Evolutionary conservation across 2,113 vertebrate genomes (phyloP), one percentile per base, ranked within the genome.

Genomic region (Rousettus leschenaultii): DNA sequence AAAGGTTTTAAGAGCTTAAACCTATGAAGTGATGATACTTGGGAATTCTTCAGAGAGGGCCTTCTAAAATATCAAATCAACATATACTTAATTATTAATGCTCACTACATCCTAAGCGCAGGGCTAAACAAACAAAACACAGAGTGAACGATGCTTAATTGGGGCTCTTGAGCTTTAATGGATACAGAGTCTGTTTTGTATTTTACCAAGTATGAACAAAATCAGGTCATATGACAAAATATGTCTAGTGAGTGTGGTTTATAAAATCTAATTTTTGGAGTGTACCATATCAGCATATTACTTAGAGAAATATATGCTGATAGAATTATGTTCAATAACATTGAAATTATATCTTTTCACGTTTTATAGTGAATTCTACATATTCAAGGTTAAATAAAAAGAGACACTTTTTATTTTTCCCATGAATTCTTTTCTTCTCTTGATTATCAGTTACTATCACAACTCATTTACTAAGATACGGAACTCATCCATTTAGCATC

Each of bases 261-360:
- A 88, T 87, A 75, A 90, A 96, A 88, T 38, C 57, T 28, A 84
- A 88, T 91, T 94, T 88, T 48, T 77, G 57, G 2, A 86, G 65
- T 6, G 6, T 51, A 84, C 5, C 13, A 6, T 59, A 59, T 88
- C 21, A 78, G 38, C 30, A 22, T 45, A 10, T 40, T 87, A 88
- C 35, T 92, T 8, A 75, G 38, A 80, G 22, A 89, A 91, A 79
- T 53, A 4, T n/a, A 48, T 65, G 14, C 21, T 75, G 59, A 89
- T 71, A 18, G 15, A 61, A 26, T 71, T 91, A 11, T 35, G 33
- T 70, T 93, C 93, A 83, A 83, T 63, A 63, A 86, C 13, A 63
- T 45, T 66, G 55, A 66, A 94, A 74, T 71, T 22, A 15, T 19
- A 95, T 38, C 28, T 57, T 94, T 96, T 66, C 26, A 79, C 28